Evolutionary conservation across 2,888 invertebrate genomes (phyloP).

Genomic region (Ichneumon xanthorius): DNA sequence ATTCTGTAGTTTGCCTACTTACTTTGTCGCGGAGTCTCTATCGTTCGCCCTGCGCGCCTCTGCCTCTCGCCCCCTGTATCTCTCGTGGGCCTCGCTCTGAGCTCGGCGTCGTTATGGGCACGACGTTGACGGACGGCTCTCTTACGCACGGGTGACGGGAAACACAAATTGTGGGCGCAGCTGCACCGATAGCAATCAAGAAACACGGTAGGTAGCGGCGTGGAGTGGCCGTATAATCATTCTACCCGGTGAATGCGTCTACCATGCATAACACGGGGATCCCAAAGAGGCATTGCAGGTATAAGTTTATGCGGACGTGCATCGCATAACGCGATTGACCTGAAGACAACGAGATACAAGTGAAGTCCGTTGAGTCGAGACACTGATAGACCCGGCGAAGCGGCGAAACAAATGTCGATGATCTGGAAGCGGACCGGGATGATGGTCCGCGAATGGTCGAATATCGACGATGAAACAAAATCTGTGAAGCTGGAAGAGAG

Average conservation of each 20-base stretch:
- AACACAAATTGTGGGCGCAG: conserved; percentile 83
- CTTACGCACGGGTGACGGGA: conserved; percentile 80
- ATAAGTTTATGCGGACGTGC: conserved; percentile 20
- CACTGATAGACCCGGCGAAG: conserved; percentile 39
- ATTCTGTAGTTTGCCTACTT: conserved; percentile 37
- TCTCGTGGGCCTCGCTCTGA: conserved; percentile 51
- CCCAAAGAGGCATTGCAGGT: conserved; percentile 35
- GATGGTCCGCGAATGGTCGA: not conserved
- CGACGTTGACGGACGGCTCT: conserved; percentile 84
- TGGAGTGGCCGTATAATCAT: conserved; percentile 78
- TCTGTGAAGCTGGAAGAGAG: not conserved
- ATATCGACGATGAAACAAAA: not conserved
- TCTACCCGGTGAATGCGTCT: conserved; percentile 71
- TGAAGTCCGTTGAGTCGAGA: conserved; percentile 44
- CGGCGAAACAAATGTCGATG: conserved; percentile 44
- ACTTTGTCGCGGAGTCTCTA: conserved; percentile 51
- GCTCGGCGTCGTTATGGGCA: conserved; percentile 74
- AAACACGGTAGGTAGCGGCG: conserved; percentile 78
- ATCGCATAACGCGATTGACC: conserved; percentile 34
- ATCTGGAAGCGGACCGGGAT: not conserved
- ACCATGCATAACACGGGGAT: conserved; percentile 57
- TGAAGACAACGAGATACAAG: conserved; percentile 39
- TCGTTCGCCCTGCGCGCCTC: not conserved
- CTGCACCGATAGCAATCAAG: conserved; percentile 83
- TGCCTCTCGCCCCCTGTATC: conserved; percentile 27